phyloP scores from a whole-genome alignment of 1,140 invertebrate species.

The Eurosta solidaginis region DNA sequence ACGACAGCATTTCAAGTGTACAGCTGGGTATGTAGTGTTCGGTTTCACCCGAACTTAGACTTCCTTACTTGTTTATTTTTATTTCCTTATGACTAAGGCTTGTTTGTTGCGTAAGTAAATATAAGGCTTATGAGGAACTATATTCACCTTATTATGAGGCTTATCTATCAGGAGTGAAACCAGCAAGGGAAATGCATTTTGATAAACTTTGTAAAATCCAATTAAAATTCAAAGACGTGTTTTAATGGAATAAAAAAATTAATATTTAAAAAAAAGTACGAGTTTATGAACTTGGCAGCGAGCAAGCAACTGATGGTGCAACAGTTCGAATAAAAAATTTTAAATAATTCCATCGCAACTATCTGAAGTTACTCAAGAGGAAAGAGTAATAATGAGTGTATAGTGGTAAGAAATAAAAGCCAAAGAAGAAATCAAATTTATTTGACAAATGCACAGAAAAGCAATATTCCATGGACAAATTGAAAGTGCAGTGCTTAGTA shows the following conservation, averaged over 20 bases:
- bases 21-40: no score
- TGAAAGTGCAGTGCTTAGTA: background rate
- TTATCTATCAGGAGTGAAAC: no score
- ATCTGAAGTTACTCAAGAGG: background rate
- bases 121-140: no score
- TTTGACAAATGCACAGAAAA: constrained; percentile 31
- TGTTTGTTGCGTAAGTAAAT: no score
- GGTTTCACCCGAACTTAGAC: no score
- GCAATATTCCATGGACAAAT: constrained; percentile 27
- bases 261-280: background rate
- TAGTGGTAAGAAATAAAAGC: background rate
- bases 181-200: constrained; percentile 35
- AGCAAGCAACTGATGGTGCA: background rate
- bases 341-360: background rate
- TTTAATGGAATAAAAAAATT: constrained; percentile 27
- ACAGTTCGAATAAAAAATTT: background rate
- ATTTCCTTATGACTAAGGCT: no score
- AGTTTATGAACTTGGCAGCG: background rate
- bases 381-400: background rate
- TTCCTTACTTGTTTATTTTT: no score
- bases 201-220: constrained; percentile 36
- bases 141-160: no score
- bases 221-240: constrained; percentile 37
- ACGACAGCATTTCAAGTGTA: no score
- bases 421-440: constrained; percentile 28